Base-by-base conservation (phyloP, 2,888 invertebrate species). In the Drosophila melanosoma region DNA sequence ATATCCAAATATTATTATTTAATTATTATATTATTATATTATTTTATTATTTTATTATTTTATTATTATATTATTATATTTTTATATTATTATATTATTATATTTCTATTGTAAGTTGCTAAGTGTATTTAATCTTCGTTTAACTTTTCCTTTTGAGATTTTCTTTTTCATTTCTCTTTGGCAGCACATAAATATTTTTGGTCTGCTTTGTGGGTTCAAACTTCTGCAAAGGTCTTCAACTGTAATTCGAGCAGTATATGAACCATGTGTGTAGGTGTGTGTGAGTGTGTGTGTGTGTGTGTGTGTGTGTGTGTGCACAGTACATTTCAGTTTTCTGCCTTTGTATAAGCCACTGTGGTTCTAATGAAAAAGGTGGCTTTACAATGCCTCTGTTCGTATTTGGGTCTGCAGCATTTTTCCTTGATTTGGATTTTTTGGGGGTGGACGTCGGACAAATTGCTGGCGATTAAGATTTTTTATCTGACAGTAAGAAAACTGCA, bases 381-480 rank as follows among this genome's bases (percentile, higher is more conserved):
- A 42, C 51, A 73, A 71, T 53, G 61, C 49, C 58, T 59, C 56
- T 57, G 79, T 56, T 66, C 68, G 80, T 66, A 63, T 51, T 68
- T 58, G 58, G 33, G 45, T 17, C 48, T 49, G 17, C 20, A 35
- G 15, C 32, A 42, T 36, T 60, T 17, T 60, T 33, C 11, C 68
- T 61, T 64, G 53, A 73, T 69, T 77, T 26, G 51, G 33, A 6
- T 29, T 23, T 69, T 52, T 62, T 48, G 52, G 40, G 54, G 45
- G 12, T 8, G 57, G 32, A 60, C 64, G 45, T 15, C 73, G 71
- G 79, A 87, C 89, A 87, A 87, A 87, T 87, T 87, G 86, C 75
- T 52, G 60, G 36, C 89, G 84, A 84, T 87, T 87, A 82, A 81
- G 87, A 87, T 89, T 79, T 78, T 87, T 53, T 80, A 87, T 89